Conservation (phyloP, 2,797 vertebrate genomes). For the Cuculus canorus region DNA sequence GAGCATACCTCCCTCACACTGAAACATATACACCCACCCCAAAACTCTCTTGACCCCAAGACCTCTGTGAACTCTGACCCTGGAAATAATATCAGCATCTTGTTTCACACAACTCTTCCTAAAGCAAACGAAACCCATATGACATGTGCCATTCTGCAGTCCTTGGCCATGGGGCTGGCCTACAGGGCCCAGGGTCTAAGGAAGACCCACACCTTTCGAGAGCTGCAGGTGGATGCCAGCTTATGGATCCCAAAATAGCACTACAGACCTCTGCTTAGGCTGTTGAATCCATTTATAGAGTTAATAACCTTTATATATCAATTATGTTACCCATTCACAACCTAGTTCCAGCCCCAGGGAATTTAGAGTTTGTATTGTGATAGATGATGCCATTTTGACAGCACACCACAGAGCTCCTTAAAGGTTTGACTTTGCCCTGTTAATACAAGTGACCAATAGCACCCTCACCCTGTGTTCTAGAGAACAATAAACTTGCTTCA, state of each 20-base stretch:
- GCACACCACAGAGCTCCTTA: neutral
- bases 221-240: neutral
- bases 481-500: neutral
- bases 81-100: neutral
- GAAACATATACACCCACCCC: neutral
- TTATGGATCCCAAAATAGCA: neutral
- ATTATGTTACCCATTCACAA: neutral
- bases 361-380: neutral
- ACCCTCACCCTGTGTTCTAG: neutral
- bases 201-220: neutral
- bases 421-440: neutral
- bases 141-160: neutral
- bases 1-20: neutral
- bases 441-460: neutral
- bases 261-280: neutral
- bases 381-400: neutral
- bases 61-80: neutral
- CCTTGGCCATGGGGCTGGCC: neutral
- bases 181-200: neutral
- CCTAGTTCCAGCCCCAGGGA: neutral
- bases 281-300: neutral
- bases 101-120: neutral
- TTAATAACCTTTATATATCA: neutral
- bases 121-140: neutral
- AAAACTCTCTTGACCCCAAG: neutral